phyloP scores from a whole-genome alignment of 2,888 invertebrate genomes.

The Caenorhabditis macrosperma region DNA sequence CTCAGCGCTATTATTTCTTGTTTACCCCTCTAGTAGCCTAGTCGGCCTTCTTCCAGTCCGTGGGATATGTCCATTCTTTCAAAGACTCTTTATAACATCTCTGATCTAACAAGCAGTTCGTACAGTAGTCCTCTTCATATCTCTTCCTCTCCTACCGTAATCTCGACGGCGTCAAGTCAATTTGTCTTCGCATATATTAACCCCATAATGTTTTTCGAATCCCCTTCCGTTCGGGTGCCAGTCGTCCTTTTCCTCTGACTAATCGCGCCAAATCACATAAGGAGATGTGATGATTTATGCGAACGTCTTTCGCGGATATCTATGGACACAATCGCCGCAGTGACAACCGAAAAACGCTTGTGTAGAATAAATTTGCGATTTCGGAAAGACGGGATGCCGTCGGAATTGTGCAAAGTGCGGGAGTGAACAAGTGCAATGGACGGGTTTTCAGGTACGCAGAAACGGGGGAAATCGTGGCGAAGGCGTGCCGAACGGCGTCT shows the following conservation, averaged over 20 bases:
- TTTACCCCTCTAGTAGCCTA: too few species aligned
- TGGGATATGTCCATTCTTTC: too few species aligned
- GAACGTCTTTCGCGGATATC: slow-evolving; percentile 21
- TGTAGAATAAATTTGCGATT: slow-evolving; percentile 18
- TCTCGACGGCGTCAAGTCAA: not conserved
- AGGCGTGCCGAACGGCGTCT: slow-evolving; percentile 73
- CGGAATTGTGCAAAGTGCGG: not conserved
- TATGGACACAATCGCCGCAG: slow-evolving; percentile 34
- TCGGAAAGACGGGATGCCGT: not conserved
- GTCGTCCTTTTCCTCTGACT: slow-evolving; percentile 16
- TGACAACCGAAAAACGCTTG: slow-evolving; percentile 10
- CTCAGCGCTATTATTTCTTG: too few species aligned
- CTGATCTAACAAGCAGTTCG: too few species aligned
- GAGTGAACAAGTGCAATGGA: not conserved
- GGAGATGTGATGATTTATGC: slow-evolving; percentile 36
- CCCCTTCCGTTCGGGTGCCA: slow-evolving; percentile 9
- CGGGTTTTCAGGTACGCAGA: slow-evolving; percentile 70
- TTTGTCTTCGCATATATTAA: not conserved
- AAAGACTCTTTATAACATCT: too few species aligned
- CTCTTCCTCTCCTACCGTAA: not conserved
- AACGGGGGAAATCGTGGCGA: slow-evolving; percentile 71
- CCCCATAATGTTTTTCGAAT: not conserved
- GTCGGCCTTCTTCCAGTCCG: too few species aligned
- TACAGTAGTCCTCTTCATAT: not conserved
- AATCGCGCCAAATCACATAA: slow-evolving; percentile 34